Percentiles rank a stretch among this genome's conserved stretches.
phyloP scores from a whole-genome alignment of 2,113 vertebrate species.

The Isurus oxyrinchus region DNA sequence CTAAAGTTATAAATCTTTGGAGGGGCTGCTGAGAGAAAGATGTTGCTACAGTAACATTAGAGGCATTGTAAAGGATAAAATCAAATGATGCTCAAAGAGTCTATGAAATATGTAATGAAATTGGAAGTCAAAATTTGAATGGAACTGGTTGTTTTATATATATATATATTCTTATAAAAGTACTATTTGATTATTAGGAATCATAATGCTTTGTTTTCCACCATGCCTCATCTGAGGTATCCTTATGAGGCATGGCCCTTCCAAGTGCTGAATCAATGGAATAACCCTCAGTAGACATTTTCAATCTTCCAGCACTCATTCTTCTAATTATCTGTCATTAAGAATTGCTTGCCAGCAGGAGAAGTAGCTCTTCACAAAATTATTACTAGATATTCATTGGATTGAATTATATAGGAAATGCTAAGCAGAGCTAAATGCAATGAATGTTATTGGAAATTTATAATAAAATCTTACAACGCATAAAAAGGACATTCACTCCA shows the following conservation, averaged over 20 bases:
- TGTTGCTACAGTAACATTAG: background rate
- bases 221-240: background rate
- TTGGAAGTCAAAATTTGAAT: background rate
- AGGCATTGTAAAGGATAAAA: background rate
- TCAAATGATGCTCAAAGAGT: background rate
- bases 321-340: conserved; percentile 37
- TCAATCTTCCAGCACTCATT: conserved; percentile 41
- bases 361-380: background rate
- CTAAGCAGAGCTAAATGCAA: background rate
- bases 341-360: background rate
- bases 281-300: background rate
- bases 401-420: background rate
- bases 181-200: background rate
- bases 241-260: background rate
- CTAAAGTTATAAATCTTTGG: too few species aligned
- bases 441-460: background rate
- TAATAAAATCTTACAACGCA: background rate
- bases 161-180: background rate
- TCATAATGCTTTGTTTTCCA: background rate
- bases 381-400: background rate
- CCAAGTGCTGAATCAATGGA: background rate
- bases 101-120: background rate
- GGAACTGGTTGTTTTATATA: background rate
- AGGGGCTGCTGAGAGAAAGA: background rate
- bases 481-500: too few species aligned